Conservation (phyloP, 2,113 vertebrate species). For the Dipodomys ordii region DNA sequence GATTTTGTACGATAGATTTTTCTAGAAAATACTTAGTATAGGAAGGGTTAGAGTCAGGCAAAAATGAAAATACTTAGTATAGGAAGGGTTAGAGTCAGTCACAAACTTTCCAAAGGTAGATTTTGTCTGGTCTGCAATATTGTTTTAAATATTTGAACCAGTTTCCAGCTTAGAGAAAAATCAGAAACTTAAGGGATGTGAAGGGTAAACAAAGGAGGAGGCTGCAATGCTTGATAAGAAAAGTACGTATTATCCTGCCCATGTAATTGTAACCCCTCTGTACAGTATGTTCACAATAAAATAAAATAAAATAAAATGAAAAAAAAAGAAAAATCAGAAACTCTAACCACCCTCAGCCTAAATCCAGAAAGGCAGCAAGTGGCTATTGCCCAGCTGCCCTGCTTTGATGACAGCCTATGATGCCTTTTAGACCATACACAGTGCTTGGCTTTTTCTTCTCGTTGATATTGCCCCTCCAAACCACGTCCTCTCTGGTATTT, state of each 20-base stretch:
- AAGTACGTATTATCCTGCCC: too few species aligned
- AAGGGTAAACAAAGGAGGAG: too few species aligned
- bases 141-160: not conserved
- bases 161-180: constrained; percentile 49
- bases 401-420: fast-evolving
- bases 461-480: not conserved
- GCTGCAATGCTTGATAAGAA: too few species aligned
- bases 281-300: too few species aligned
- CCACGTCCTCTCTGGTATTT: not conserved
- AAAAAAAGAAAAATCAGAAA: constrained; percentile 6
- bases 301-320: too few species aligned
- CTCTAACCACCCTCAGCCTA: not conserved
- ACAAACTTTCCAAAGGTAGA: not conserved
- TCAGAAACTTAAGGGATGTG: not conserved
- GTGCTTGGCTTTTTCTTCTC: not conserved
- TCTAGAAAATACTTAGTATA: not conserved
- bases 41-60: constrained; percentile 10
- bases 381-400: not conserved
- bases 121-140: constrained; percentile 39
- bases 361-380: not conserved
- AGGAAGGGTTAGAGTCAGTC: constrained; percentile 4
- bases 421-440: not conserved
- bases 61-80: not conserved
- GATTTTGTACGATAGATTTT: not conserved
- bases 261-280: too few species aligned